Evolutionary conservation across 2,888 invertebrate species (phyloP), one percentile per base, ranked within the genome.

Genomic region (Phymatocera aterrima): DNA sequence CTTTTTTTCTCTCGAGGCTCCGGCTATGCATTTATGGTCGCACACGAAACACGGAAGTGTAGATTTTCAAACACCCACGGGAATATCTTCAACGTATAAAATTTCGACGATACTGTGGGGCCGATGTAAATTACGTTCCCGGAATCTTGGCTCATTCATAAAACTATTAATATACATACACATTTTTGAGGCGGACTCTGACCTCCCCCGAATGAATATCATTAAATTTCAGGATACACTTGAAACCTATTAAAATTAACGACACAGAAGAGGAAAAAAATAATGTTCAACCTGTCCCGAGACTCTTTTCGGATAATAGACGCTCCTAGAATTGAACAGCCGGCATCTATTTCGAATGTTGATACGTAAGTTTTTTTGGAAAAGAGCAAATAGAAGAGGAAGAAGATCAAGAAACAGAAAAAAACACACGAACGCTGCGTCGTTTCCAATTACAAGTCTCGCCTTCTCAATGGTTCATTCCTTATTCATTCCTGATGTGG

Each of bases 141-240:
- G 18, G 72, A 72, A 72, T 72, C 72, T 72, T 37, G 10, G 51
- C 72, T 72, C 72, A 72, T 72, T 72, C 72, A 72, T 54, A 54
- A 72, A 37, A 72, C 54, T 48, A 72, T 72, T 72, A 51, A 72
- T 72, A 72, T 31, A 48, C 15, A 72, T 72, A 72, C 51, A 48
- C 15, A 28, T 5, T 51, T 72, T 46, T 72, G 2, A 51, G 72
- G 72, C 54, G 51, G 51, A 48, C 51, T 21, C 37, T 8, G 51
- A 72, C 72, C 37, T 34, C 51, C 51, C 43, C 48, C 10, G 51
- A 64, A 51, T 24, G 51, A 31, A 72, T 72, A 72, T 72, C 54
- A 72, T 72, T 72, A 37, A 72, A 34, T 31, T 34, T 43, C 46
- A 1, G 31, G 15, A 5, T 8, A 15, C 40, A 65, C 65, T 24